Evolutionary conservation across 2,113 vertebrate genomes (phyloP), one percentile per base, ranked within the genome.

Genomic region (Phrynosoma platyrhinos): DNA sequence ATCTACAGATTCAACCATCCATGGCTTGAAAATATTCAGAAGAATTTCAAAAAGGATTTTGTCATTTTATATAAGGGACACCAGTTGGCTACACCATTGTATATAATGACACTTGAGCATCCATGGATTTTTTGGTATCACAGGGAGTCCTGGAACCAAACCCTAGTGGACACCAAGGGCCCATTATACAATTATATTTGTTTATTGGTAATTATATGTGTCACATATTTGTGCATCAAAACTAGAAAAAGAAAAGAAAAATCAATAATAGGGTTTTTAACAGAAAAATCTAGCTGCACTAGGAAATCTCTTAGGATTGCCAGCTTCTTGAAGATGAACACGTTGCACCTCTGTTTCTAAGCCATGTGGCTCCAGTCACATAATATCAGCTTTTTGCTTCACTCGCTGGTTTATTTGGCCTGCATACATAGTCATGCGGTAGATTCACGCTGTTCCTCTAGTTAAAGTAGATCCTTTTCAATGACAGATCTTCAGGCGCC

Each of bases 321-420:
- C 68, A 14, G 10, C 66, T 91, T 84, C 89, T 83, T 68, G 55
- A 91, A 88, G 94, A 79, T 53, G 36, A 87, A 12, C 9, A 81
- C 10, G 16, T 3, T 32, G 20, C 12, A 20, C 12, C 20, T 58
- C 72, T 42, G 36, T 58, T 21, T 74, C 86, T 76, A 58, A 83
- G 40, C 84, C 20, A 12, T 0, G 1, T 36, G 64, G 27, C 25
- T 92, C 72, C 90, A 94, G 93, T 92, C 55, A 2, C 42, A 93
- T 23, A 42, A 87, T 83, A 68, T 74, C 55, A 88, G 79, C 52
- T 20, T 79, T 74, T 89, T 81, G 40, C 76, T 90, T 87, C 91
- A 91, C 87, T 25, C 71, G 25, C 72, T 52, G 9, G 30, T 90
- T 92, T 87, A 30, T 93, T 91, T 88, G 91, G 87, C 85, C 82